Conservation (phyloP, 2,797 vertebrate genomes). For the Chelmon rostratus region DNA sequence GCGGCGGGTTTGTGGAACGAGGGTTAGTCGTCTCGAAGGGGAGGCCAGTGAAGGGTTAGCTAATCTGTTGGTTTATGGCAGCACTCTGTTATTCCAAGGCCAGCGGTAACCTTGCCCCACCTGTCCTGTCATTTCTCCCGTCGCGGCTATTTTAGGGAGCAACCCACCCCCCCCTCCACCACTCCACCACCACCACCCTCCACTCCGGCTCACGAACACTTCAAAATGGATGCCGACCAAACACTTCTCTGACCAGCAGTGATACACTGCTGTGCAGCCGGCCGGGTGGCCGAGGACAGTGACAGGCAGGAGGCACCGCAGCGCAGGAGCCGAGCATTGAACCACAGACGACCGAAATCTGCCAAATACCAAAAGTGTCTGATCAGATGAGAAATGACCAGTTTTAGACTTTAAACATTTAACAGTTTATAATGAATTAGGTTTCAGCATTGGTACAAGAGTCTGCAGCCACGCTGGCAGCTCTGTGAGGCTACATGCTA, state of each 20-base stretch:
- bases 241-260: slow-evolving; percentile 17
- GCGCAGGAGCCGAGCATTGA: background rate
- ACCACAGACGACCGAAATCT: background rate
- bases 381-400: no score
- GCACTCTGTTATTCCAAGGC: slow-evolving; percentile 85
- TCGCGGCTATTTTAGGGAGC: slow-evolving; percentile 83
- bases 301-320: slow-evolving; percentile 11
- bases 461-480: background rate
- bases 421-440: no score
- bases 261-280: slow-evolving; percentile 21
- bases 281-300: background rate
- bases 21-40: slow-evolving; percentile 43
- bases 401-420: background rate
- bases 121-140: slow-evolving; percentile 87
- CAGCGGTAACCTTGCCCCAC: slow-evolving; percentile 80
- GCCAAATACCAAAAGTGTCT: background rate
- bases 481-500: no score
- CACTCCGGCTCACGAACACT: slow-evolving; percentile 56
- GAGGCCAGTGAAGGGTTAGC: slow-evolving; percentile 67
- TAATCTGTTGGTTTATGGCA: slow-evolving; percentile 84
- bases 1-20: slow-evolving; percentile 45
- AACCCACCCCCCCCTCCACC: background rate
- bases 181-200: background rate
- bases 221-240: slow-evolving; percentile 67
- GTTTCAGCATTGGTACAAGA: no score